Conservation (phyloP, 2,113 vertebrate species). For the Murina feae region DNA sequence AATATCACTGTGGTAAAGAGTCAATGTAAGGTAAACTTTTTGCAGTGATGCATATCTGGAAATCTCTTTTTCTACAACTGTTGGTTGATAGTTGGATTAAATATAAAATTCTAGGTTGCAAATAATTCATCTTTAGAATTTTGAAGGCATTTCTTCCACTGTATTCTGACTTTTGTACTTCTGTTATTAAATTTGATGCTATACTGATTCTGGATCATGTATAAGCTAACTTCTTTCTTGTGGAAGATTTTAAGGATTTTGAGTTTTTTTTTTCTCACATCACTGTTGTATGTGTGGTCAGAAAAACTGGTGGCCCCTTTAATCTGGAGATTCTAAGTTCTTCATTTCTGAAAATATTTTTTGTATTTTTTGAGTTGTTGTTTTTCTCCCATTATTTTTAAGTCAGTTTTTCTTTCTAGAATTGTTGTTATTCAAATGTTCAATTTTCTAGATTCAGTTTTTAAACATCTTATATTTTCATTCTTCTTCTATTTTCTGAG, state of each 20-base stretch:
- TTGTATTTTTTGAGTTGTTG: not conserved
- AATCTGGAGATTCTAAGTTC: not conserved
- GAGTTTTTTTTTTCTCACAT: not conserved
- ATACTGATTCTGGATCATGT: not conserved
- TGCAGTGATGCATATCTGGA: not conserved
- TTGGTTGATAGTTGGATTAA: not conserved
- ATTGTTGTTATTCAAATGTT: not conserved
- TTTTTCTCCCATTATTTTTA: not conserved
- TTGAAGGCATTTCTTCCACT: not conserved
- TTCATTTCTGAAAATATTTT: not conserved
- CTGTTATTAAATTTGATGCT: not conserved
- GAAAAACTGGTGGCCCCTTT: not conserved
- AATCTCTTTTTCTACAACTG: not conserved
- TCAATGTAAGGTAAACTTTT: not conserved
- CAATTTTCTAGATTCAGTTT: not conserved
- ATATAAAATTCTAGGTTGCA: not conserved
- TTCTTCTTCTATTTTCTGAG: not conserved
- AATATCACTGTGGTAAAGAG: not conserved
- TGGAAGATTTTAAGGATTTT: not conserved
- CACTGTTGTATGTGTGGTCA: not conserved
- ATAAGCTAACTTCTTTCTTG: not conserved
- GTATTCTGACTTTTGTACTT: not conserved
- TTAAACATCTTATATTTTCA: not conserved
- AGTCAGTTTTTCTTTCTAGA: not conserved
- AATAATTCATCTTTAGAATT: not conserved